These are phyloP conservation scores for Caretta caretta DNA, from an alignment of 2,113 vertebrate species.

Conservation along the genomic window DNA sequence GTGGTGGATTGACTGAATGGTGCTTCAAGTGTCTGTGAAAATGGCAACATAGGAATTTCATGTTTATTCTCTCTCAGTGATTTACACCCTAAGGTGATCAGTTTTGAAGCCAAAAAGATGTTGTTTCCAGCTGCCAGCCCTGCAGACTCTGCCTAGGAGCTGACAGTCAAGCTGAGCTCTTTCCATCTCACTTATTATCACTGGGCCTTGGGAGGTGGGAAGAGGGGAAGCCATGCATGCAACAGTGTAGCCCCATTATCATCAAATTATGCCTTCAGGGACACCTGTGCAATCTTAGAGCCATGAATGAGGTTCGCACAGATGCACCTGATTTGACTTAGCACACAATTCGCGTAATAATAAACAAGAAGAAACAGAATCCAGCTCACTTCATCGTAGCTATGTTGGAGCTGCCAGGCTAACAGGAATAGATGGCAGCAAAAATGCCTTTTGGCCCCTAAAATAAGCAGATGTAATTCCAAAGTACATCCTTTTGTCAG, in stretches of 20 bases:
- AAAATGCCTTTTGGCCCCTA: not conserved
- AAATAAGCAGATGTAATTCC: not conserved
- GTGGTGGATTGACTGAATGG: not conserved
- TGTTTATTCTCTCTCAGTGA: not conserved
- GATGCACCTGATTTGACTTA: not conserved
- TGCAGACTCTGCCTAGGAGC: conserved; percentile 20
- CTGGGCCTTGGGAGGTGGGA: not conserved
- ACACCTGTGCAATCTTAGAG: not conserved
- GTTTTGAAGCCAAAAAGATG: conserved; percentile 51
- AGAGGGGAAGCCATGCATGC: not conserved
- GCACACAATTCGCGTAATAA: not conserved
- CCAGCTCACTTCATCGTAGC: not conserved
- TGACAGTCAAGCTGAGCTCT: not conserved
- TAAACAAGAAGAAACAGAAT: not conserved
- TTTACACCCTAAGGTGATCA: conserved; percentile 23
- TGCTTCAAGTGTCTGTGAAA: not conserved
- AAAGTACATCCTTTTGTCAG: not conserved
- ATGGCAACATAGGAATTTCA: conserved; percentile 11
- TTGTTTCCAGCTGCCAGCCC: conserved; percentile 30
- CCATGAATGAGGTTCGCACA: not conserved
- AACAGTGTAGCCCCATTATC: not conserved
- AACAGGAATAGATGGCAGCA: not conserved
- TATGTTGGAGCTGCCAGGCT: not conserved
- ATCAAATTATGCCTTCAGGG: not conserved
- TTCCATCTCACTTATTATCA: not conserved